These are phyloP conservation scores for Lasiurus cinereus DNA, from an alignment of 2,113 vertebrate species.

Conservation along the genomic window DNA sequence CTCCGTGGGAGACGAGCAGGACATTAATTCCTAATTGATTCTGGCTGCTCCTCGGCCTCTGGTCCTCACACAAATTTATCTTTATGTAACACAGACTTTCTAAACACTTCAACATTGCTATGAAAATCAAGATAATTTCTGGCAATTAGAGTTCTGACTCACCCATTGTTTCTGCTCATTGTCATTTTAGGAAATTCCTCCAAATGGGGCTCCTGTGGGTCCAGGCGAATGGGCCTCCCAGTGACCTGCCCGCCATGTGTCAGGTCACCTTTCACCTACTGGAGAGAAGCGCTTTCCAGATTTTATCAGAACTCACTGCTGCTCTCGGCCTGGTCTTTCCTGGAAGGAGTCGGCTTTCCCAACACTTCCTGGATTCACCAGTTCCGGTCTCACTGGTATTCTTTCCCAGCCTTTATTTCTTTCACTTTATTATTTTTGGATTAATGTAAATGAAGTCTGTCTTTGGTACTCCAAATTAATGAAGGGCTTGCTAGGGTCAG, in stretches of 20 bases:
- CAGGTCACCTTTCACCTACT: slow-evolving; percentile 76
- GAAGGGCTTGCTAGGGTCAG: background rate
- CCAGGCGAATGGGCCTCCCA: slow-evolving; percentile 42
- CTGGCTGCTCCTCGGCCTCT: slow-evolving; percentile 69
- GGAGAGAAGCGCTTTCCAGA: slow-evolving; percentile 55
- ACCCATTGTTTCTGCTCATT: slow-evolving; percentile 83
- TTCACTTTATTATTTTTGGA: background rate
- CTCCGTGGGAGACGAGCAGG: rapidly evolving
- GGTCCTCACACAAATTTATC: slow-evolving; percentile 75
- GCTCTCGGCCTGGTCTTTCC: background rate
- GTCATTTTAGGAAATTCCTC: slow-evolving; percentile 86
- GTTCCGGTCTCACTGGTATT: background rate
- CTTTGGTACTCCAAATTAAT: background rate
- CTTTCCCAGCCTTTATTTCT: background rate
- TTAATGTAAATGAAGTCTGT: background rate
- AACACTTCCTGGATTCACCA: background rate
- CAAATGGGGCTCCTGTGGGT: slow-evolving; percentile 73
- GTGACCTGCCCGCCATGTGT: slow-evolving; percentile 74
- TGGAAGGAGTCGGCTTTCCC: background rate
- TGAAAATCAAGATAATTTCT: slow-evolving; percentile 85
- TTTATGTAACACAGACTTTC: slow-evolving; percentile 77
- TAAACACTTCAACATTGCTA: slow-evolving; percentile 78
- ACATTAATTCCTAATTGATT: background rate
- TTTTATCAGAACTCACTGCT: slow-evolving; percentile 57
- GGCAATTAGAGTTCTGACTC: slow-evolving; percentile 83